Percentiles rank a stretch among this genome's conserved stretches.
These are phyloP conservation scores for Petrolisthes manimaculis DNA, from an alignment of 2,888 invertebrate species.

Conservation along the genomic window DNA sequence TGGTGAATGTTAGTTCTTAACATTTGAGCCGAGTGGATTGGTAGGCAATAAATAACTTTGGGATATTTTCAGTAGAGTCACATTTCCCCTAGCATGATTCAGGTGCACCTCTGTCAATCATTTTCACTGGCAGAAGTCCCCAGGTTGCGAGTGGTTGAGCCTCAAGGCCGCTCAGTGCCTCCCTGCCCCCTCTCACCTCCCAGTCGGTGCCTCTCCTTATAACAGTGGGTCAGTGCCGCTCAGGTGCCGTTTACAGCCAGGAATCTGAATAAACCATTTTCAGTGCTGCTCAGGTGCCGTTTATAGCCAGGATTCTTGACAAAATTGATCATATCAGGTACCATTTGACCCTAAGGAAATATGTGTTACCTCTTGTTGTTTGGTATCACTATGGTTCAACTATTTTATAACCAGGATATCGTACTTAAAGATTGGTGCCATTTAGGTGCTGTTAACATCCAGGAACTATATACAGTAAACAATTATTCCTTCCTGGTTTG, in stretches of 20 bases:
- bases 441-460: too few species aligned
- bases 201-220: conserved; percentile 37
- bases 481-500: too few species aligned
- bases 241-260: background rate
- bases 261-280: too few species aligned
- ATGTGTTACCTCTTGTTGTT: too few species aligned
- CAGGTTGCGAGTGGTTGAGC: conserved; percentile 35
- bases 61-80: background rate
- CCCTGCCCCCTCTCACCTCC: conserved; percentile 29
- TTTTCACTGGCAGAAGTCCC: conserved; percentile 48
- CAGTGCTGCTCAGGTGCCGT: too few species aligned
- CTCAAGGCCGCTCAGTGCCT: conserved; percentile 19
- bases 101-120: background rate
- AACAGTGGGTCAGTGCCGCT: background rate
- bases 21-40: background rate
- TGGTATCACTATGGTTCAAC: too few species aligned
- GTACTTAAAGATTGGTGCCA: too few species aligned
- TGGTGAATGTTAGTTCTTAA: background rate
- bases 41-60: background rate
- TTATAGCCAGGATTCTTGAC: too few species aligned
- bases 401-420: too few species aligned
- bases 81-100: background rate
- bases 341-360: too few species aligned
- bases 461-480: too few species aligned
- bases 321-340: too few species aligned